Evolutionary conservation across 1,140 invertebrate genomes (phyloP).

Genomic region (Zophobas morio): DNA sequence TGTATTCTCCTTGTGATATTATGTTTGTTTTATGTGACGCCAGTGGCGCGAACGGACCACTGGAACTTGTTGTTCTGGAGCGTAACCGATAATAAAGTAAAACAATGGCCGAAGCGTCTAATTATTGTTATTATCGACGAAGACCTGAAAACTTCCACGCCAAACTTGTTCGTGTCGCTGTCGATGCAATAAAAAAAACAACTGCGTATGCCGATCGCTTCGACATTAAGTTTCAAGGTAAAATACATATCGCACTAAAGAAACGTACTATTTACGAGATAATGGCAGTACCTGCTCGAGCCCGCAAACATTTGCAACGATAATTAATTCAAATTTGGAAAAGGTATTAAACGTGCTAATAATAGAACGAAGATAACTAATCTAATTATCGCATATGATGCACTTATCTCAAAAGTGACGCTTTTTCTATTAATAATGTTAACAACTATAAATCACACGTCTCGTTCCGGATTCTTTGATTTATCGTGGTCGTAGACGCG

Average conservation of each 20-base stretch:
- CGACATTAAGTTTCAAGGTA: conserved; percentile 28
- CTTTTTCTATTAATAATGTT: too few species aligned
- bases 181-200: conserved; percentile 2
- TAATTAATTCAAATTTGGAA: not conserved
- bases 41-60: not conserved
- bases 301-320: conserved; percentile 14
- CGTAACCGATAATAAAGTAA: conserved; percentile 9
- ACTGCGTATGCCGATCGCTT: conserved; percentile 10
- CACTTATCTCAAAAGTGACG: not conserved
- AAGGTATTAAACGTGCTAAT: conserved; percentile 19
- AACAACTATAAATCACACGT: not conserved
- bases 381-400: conserved; percentile 3
- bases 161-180: not conserved
- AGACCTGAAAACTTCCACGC: conserved; percentile 1
- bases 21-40: conserved; percentile 16
- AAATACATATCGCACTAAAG: conserved; percentile 8
- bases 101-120: not conserved
- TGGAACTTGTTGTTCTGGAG: conserved; percentile 12
- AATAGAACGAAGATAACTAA: not conserved
- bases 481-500: not conserved
- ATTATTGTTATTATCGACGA: conserved; percentile 5
- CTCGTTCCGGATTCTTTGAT: conserved; percentile 10
- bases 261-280: conserved; percentile 6
- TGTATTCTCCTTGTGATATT: conserved; percentile 15
- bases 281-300: conserved; percentile 10